These are phyloP conservation scores for Antigone vipio DNA, from an alignment of 2,113 vertebrate genomes.

Conservation along the genomic window DNA sequence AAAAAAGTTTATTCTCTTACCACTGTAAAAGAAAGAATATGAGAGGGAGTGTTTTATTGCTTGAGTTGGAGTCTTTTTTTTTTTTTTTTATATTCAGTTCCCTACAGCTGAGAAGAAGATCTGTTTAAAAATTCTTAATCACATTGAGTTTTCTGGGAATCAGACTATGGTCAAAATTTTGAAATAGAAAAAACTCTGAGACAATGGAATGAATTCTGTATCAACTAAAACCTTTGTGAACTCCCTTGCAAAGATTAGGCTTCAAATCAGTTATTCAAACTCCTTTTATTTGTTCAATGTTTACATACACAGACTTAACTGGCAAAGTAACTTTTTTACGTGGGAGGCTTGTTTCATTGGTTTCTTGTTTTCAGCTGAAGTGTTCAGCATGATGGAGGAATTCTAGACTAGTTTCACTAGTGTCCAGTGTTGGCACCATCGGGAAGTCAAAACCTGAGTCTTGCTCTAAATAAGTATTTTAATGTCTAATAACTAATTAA, in stretches of 20 bases:
- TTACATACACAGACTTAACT: neutral
- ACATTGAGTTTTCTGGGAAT: neutral
- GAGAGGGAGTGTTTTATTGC: rapidly evolving
- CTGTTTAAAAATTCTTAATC: neutral
- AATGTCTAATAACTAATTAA: neutral
- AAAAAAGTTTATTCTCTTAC: neutral
- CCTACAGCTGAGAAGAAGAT: neutral
- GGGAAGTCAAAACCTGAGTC: neutral
- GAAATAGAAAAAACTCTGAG: neutral
- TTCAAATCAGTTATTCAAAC: neutral
- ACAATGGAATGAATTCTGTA: neutral
- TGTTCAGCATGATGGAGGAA: neutral
- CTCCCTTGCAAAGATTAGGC: neutral
- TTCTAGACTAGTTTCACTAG: neutral
- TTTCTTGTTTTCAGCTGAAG: neutral
- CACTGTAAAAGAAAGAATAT: neutral
- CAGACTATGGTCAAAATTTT: neutral
- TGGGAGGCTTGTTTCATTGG: neutral
- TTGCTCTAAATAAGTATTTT: slow-evolving; percentile 14
- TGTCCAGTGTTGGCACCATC: neutral
- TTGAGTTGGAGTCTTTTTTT: neutral
- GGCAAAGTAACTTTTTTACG: neutral
- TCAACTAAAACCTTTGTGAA: neutral
- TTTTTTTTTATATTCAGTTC: neutral
- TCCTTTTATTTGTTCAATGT: neutral